Evolutionary conservation across 2,113 vertebrate species (phyloP), one percentile per base, ranked within the genome.

Genomic region (Nematolebias whitei): DNA sequence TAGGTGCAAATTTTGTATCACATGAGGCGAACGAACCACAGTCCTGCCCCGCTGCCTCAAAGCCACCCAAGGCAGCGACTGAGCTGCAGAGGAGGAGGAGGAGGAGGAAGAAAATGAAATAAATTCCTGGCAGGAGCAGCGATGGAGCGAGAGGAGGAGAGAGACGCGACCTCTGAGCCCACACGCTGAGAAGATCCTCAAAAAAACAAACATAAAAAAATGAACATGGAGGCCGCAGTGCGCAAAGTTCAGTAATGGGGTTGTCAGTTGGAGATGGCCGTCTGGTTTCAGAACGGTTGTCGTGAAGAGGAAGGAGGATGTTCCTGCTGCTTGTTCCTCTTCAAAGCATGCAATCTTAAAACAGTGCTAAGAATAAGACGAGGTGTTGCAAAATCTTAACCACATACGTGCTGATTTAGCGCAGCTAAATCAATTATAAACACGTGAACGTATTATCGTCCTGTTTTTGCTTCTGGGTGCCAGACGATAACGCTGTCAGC

Each of bases 201-300:
- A 54, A 74, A 79, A 80, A 72, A 70, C 74, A 68, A 77, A 69
- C 66, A 29, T 29, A 29, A 29, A 29, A 29, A 29, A 29, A 29
- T 55, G 64, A 79, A 82, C 23, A 57, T 5, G 63, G 55, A 62
- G 79, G 73, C 59, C 16, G 16, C 19, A 2, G 64, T 23, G 68
- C 38, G 32, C 49, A 26, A 20, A 62, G 67, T 67, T 47, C 55
- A 63, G 70, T 63, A 51, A 71, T 32, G 77, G 76, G 69, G 76
- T 38, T 70, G 68, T 71, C 74, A 68, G 63, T 76, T 80, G 24
- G 22, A 49, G 64, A 56, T 67, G 53, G 24, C 74, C 52, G 82
- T 87, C 86, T 92, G 85, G 86, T 90, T 92, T 92, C 83, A 63
- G 41, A 74, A 70, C 63, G 80, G 72, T 41, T 74, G 64, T 68